A percentile compares a stretch with the other conserved stretches of the same genome.
Conservation (phyloP, 2,888 invertebrate genomes). For the Drosophila lacicola region DNA sequence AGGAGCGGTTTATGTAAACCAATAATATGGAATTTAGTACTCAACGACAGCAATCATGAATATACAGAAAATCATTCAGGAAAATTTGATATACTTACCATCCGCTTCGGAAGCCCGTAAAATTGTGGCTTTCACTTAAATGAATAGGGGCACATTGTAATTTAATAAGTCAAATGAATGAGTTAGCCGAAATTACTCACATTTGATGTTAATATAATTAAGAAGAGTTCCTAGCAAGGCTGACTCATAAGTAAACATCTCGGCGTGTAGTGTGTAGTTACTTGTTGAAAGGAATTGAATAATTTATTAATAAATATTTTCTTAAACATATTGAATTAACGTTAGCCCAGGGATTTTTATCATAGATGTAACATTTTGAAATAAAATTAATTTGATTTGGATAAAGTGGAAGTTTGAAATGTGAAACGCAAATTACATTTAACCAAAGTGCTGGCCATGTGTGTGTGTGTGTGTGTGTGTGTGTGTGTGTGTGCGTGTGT, state of each 20-base stretch:
- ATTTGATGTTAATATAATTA: too few species aligned
- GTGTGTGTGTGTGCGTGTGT: constrained; percentile 6
- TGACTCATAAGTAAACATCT: too few species aligned
- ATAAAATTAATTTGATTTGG: constrained; percentile 55
- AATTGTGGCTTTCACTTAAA: background rate
- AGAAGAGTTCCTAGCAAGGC: background rate
- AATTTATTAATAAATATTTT: constrained; percentile 27
- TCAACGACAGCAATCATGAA: too few species aligned
- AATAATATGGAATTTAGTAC: too few species aligned
- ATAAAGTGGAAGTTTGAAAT: constrained; percentile 45
- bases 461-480: constrained; percentile 4
- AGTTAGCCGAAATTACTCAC: too few species aligned
- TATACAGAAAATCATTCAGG: too few species aligned
- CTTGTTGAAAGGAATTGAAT: background rate
- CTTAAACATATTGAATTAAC: constrained; percentile 30
- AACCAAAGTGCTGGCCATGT: constrained; percentile 4
- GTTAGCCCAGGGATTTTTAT: constrained; percentile 15
- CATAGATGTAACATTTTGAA: constrained; percentile 28
- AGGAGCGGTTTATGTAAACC: too few species aligned
- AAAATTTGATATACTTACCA: too few species aligned
- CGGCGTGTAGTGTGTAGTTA: too few species aligned
- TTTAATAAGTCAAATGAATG: background rate
- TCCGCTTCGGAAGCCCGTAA: background rate
- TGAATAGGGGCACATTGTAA: background rate
- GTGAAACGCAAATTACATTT: constrained; percentile 47